phyloP scores from a whole-genome alignment of 2,113 vertebrate species.

The Zosterops lateralis region DNA sequence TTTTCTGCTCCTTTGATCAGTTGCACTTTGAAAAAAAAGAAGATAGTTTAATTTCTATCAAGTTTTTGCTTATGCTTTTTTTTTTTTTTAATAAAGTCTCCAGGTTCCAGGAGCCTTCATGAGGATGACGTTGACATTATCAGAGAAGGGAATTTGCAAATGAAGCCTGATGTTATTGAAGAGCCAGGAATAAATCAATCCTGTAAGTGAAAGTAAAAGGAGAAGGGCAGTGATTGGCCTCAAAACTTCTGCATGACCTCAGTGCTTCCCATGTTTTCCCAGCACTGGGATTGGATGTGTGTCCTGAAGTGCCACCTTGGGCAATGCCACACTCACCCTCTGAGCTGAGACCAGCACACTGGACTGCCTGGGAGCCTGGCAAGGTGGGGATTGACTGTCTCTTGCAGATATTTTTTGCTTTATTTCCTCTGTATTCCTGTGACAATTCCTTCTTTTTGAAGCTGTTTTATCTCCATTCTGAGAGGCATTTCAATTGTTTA shows the following conservation, averaged over 20 bases:
- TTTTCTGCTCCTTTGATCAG: background rate
- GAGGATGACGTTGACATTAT: background rate
- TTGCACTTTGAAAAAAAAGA: background rate
- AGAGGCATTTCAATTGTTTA: background rate
- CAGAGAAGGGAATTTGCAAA: background rate
- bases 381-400: constrained; percentile 1
- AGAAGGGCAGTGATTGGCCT: background rate
- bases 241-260: background rate
- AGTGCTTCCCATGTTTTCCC: background rate
- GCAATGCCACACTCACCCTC: background rate
- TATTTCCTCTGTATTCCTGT: background rate
- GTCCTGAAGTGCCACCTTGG: background rate
- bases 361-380: constrained; percentile 28
- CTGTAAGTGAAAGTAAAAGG: constrained; percentile 18
- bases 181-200: background rate
- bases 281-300: background rate
- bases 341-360: background rate
- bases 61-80: background rate
- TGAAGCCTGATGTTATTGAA: background rate
- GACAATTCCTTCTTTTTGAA: background rate
- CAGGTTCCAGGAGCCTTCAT: background rate
- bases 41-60: background rate
- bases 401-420: background rate
- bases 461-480: background rate
- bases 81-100: background rate